phyloP scores from a whole-genome alignment of 2,113 vertebrate genomes.

The Serinus canaria region DNA sequence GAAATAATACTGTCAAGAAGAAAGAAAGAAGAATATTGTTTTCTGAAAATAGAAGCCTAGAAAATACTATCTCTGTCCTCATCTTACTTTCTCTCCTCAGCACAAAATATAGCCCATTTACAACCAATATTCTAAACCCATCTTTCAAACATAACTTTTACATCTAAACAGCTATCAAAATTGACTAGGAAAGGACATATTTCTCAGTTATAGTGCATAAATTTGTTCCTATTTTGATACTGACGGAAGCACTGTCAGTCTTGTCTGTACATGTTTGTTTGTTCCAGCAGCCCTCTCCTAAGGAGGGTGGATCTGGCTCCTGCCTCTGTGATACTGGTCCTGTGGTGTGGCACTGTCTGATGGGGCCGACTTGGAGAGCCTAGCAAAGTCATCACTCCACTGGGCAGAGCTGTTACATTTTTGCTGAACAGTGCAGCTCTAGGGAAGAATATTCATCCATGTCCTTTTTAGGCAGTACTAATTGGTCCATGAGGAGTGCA shows the following conservation, averaged over 20 bases:
- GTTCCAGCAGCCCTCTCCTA: not conserved
- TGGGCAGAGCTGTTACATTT: not conserved
- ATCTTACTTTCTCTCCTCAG: not conserved
- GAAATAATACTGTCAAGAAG: not conserved
- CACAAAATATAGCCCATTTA: not conserved
- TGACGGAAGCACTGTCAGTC: not conserved
- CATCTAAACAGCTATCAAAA: not conserved
- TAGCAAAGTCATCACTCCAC: not conserved
- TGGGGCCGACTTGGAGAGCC: not conserved
- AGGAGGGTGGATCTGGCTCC: not conserved
- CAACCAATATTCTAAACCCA: not conserved
- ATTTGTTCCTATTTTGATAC: not conserved
- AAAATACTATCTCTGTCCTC: not conserved
- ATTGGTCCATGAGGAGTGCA: not conserved
- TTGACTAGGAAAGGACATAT: not conserved
- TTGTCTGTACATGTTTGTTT: not conserved
- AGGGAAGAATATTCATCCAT: not conserved
- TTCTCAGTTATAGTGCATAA: not conserved
- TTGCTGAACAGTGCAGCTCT: not conserved
- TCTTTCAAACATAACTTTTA: not conserved
- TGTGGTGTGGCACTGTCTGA: not conserved
- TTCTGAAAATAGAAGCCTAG: not conserved
- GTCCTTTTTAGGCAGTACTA: not conserved
- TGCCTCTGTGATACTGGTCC: rapidly evolving
- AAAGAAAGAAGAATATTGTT: not conserved